Evolutionary conservation across 2,888 invertebrate genomes (phyloP).

Genomic region (Cyaniris semiargus): DNA sequence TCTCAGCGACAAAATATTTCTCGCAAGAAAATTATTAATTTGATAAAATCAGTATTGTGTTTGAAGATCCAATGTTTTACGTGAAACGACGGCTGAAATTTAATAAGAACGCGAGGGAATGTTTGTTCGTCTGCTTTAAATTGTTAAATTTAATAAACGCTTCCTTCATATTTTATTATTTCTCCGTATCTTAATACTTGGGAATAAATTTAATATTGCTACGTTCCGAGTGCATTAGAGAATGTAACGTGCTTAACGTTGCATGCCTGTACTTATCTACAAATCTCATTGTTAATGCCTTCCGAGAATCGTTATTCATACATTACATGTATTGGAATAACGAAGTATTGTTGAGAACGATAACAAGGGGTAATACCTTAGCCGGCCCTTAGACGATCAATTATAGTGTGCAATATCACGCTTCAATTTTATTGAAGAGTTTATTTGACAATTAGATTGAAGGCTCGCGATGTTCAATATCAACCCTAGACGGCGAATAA

Average conservation of each 20-base stretch:
- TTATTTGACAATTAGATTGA: no score
- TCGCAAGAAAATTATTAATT: conserved; percentile 11
- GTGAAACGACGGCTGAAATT: conserved; percentile 13
- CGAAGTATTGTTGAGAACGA: background rate
- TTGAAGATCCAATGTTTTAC: conserved; percentile 14
- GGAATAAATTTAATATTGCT: conserved; percentile 11
- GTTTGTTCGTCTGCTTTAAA: conserved; percentile 9
- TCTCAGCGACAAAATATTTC: conserved; percentile 12
- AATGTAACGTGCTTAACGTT: background rate
- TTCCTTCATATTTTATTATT: background rate
- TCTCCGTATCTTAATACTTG: conserved; percentile 2
- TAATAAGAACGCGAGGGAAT: conserved; percentile 23
- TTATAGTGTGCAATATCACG: no score
- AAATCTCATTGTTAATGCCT: conserved; percentile 3
- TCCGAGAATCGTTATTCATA: background rate
- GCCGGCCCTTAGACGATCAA: no score
- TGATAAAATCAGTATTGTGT: conserved; percentile 26
- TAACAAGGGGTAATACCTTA: background rate
- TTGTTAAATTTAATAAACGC: conserved; percentile 22
- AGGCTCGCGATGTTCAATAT: no score
- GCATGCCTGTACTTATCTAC: background rate
- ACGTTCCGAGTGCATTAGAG: background rate
- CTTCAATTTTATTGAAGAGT: no score
- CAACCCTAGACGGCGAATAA: no score
- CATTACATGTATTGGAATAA: background rate